Evolutionary conservation across 2,888 invertebrate genomes (phyloP), one percentile per base, ranked within the genome.

Genomic region (Latheticus oryzae): DNA sequence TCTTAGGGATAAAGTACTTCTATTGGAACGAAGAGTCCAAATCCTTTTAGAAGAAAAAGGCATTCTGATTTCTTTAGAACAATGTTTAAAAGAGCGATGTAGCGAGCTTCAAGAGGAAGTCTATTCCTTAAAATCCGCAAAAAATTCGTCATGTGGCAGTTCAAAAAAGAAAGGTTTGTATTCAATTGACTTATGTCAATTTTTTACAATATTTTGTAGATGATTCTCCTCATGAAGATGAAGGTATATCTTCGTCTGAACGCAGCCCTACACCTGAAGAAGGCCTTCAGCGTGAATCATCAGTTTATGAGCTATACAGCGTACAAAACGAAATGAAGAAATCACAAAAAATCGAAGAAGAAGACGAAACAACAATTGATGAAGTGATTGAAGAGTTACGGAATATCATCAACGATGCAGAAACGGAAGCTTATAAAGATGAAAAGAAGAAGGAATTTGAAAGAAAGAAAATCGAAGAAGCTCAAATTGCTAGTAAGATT

Each of bases 171-270:
- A 82, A 80, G 82, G 83, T 82, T 23, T 24, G 28, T 28, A n/a
- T n/a, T n/a, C n/a, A n/a, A n/a, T n/a, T n/a, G n/a, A n/a, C n/a
- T n/a, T n/a, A n/a, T 9, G 7, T 11, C 32, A 5, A 32, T n/a
- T 60, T 38, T 40, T 9, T 30, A 13, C 13, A n/a, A 30, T 3
- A 12, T 28, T 4, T 3, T 38, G 1, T 8, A 85, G 85, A 82
- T 69, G 85, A 84, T 70, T 87, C 88, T 90, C 91, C 63, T 89
- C 90, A 24, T 15, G 92, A 93, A 79, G 93, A 93, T 72, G 93
- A 93, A 81, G 93, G 93, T 3, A 93, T 93, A 64, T 92, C 91
- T 70, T 92, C 92, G 4, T 92, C 92, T 0, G 93, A 93, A 42
- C 82, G 88, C 64, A 91, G 91, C 26, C 80, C 90, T 30, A 89